These are phyloP conservation scores for Lottia gigantea DNA, from an alignment of 2,888 invertebrate species.

Conservation along the genomic window DNA sequence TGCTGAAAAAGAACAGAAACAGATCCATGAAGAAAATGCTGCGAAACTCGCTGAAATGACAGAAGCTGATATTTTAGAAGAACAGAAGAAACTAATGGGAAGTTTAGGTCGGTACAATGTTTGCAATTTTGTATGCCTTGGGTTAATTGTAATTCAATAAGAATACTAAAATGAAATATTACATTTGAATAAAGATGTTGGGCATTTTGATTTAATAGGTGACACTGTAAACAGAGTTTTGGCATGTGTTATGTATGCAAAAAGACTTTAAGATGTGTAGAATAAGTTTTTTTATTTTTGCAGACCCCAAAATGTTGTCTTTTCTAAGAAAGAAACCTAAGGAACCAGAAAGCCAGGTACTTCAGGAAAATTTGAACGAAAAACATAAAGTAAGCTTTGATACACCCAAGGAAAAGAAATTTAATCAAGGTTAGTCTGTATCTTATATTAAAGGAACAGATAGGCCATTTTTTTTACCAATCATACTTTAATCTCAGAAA, in stretches of 20 bases:
- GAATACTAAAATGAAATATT: neutral
- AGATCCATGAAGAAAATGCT: slow-evolving; percentile 82
- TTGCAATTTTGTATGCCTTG: neutral
- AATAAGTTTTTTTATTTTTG: slow-evolving; percentile 43
- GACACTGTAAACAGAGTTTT: too few relatives aligned
- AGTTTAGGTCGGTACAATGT: slow-evolving; percentile 46
- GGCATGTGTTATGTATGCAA: too few relatives aligned
- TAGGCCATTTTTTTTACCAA: too few relatives aligned
- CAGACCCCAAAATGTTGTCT: slow-evolving; percentile 78
- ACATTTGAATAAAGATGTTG: too few relatives aligned
- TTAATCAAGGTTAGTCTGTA: slow-evolving; percentile 7
- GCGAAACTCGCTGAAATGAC: slow-evolving; percentile 77
- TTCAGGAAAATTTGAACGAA: slow-evolving; percentile 1
- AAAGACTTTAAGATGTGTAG: neutral
- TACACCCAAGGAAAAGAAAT: slow-evolving; percentile 21
- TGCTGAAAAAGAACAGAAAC: slow-evolving; percentile 64
- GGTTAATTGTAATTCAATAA: neutral
- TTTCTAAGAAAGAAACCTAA: slow-evolving; percentile 71
- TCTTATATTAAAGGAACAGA: too few relatives aligned
- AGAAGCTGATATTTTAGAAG: slow-evolving; percentile 79
- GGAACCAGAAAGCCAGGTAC: slow-evolving; percentile 11
- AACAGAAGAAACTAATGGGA: slow-evolving; percentile 77
- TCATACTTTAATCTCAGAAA: too few relatives aligned
- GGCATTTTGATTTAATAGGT: neutral
- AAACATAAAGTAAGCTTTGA: slow-evolving; percentile 12